Base-by-base conservation (phyloP, 2,888 invertebrate species). In the Strigamia maritima region DNA sequence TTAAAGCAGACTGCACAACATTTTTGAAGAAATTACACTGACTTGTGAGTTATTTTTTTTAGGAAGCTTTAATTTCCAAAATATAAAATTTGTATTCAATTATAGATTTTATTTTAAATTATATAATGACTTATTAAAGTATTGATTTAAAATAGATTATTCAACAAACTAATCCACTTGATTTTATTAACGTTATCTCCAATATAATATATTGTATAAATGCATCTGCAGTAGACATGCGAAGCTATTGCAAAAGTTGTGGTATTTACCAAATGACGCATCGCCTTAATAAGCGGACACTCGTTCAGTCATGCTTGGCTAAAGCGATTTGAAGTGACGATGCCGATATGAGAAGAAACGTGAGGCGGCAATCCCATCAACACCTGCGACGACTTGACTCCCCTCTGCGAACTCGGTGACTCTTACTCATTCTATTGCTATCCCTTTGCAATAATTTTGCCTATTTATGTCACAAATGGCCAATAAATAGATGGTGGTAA, bases 311-410 rank as follows among this genome's bases (percentile, higher is more conserved):
- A 70, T 28, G 70, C 70, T 60, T 70, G 70, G 26, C 70, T 70
- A 70, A 70, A 70, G 70, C 70, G 70, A 70, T 70, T 28, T 70
- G 70, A 70, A 70, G 28, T 70, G 70, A 28, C 70, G 70, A 70
- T 24, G 70, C 70, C 28, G 70, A 70, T 70, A 70, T 70, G 70
- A 70, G 70, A 70, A 70, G 70, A 70, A 70, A 70, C 70, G 70
- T 70, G 70, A 70, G 70, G 26, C 28, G 70, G 70, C 70, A 70
- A 70, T 70, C 70, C 70, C 70, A 70, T 70, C 70, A 70, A 70
- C 70, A 70, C 70, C 70, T 70, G 70, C 70, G 70, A 19, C 60
- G 14, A n/a, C 24, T 16, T 70, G 70, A 28, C 14, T 28, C 70
- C 60, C 28, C 70, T 70, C 24, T 28, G 24, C 28, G 26, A 8